Percentiles rank a stretch among this genome's conserved stretches.
These are phyloP conservation scores for Papilio gigon DNA, from an alignment of 2,888 invertebrate species.

Conservation along the genomic window DNA sequence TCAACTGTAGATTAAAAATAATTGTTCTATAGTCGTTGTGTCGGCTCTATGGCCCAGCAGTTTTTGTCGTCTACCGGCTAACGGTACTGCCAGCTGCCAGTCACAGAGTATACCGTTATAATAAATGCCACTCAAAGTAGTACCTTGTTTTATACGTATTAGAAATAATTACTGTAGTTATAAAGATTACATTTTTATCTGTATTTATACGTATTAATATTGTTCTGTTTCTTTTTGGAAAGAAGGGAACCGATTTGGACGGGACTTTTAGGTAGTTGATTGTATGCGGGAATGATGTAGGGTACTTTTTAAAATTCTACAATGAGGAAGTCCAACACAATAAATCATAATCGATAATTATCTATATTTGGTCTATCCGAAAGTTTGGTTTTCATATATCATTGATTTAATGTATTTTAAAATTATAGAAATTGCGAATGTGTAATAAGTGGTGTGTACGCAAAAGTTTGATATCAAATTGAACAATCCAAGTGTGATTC, in stretches of 20 bases:
- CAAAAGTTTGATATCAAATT: constrained; percentile 7
- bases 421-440: too few relatives aligned
- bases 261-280: too few relatives aligned
- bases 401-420: too few relatives aligned
- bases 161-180: background rate
- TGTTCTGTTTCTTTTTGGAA: too few relatives aligned
- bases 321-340: too few relatives aligned
- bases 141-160: background rate
- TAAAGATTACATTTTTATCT: background rate
- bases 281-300: too few relatives aligned
- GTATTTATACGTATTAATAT: background rate
- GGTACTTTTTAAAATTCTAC: too few relatives aligned
- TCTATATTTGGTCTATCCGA: too few relatives aligned
- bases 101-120: constrained; percentile 1
- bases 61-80: constrained; percentile 16
- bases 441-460: too few relatives aligned
- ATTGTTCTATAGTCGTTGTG: background rate
- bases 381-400: too few relatives aligned
- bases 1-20: background rate
- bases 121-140: background rate
- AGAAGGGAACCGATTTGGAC: too few relatives aligned
- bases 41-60: background rate
- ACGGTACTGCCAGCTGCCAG: constrained; percentile 16
- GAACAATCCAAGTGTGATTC: background rate
- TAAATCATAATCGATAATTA: too few relatives aligned